Conservation (phyloP, 2,113 vertebrate species). For the Tetrax tetrax region DNA sequence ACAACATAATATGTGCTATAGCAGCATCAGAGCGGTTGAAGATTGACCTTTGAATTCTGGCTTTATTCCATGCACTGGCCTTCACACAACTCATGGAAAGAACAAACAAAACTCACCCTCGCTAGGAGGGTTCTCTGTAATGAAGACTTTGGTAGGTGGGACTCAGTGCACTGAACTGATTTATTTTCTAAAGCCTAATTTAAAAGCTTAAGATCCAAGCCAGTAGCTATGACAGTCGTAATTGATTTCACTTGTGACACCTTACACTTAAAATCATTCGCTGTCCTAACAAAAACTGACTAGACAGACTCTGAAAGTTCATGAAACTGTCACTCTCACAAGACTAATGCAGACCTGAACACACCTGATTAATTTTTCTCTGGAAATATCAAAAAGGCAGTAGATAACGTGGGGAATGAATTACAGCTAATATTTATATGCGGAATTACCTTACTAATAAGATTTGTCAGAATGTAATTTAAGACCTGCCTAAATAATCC, state of each 20-base stretch:
- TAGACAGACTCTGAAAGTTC: neutral
- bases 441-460: neutral
- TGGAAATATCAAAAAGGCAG: neutral
- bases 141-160: neutral
- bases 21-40: neutral
- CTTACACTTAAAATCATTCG: neutral
- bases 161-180: neutral
- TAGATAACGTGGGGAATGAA: neutral
- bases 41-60: neutral
- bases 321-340: neutral
- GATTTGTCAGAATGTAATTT: neutral
- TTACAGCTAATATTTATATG: neutral
- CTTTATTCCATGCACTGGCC: neutral
- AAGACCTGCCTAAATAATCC: neutral
- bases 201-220: neutral
- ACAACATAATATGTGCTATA: neutral
- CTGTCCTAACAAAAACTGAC: neutral
- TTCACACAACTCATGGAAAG: neutral
- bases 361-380: neutral
- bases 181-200: neutral
- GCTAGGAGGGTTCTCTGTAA: neutral
- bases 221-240: neutral
- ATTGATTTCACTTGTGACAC: neutral
- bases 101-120: neutral
- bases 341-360: neutral